A percentile compares a stretch with the other conserved stretches of the same genome.
These are phyloP conservation scores for Oscheius sp. DNA, from an alignment of 1,140 invertebrate genomes.

Conservation along the genomic window DNA sequence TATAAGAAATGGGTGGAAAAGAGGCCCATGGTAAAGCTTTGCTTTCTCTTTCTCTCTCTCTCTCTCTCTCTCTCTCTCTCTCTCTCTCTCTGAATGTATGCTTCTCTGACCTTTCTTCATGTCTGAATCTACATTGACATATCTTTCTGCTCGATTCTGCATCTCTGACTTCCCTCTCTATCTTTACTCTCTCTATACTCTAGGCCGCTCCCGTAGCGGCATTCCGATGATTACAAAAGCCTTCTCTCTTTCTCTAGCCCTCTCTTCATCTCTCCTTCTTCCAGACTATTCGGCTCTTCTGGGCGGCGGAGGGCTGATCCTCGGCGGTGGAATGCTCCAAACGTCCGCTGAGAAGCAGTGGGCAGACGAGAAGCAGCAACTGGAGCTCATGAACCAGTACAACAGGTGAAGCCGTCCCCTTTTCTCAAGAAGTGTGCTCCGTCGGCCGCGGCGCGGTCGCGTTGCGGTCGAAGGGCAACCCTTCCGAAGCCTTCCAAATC, in stretches of 20 bases:
- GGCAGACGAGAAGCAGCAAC: slow-evolving; percentile 4
- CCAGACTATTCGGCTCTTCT: slow-evolving; percentile 4
- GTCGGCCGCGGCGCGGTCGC: too few species aligned
- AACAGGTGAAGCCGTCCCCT: background rate
- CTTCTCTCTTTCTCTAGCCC: background rate
- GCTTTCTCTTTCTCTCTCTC: background rate
- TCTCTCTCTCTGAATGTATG: slow-evolving; percentile 1
- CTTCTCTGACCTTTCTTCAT: background rate
- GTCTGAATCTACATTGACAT: background rate
- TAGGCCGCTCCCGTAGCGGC: slow-evolving; percentile 7
- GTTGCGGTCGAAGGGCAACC: background rate
- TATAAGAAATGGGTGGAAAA: background rate
- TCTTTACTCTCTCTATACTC: background rate
- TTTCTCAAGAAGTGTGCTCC: background rate
- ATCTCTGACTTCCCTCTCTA: background rate
- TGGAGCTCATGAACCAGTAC: slow-evolving; percentile 9
- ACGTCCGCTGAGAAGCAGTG: background rate
- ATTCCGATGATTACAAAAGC: too few species aligned
- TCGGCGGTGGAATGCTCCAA: background rate
- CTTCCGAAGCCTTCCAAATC: background rate
- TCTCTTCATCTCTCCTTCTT: background rate
- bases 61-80: slow-evolving; percentile 15
- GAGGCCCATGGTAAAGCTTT: slow-evolving; percentile 14
- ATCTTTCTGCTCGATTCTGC: background rate
- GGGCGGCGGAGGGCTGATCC: background rate